A percentile compares a stretch with the other conserved stretches of the same genome.
phyloP scores from a whole-genome alignment of 2,797 vertebrate species.

The Acipenser ruthenus region DNA sequence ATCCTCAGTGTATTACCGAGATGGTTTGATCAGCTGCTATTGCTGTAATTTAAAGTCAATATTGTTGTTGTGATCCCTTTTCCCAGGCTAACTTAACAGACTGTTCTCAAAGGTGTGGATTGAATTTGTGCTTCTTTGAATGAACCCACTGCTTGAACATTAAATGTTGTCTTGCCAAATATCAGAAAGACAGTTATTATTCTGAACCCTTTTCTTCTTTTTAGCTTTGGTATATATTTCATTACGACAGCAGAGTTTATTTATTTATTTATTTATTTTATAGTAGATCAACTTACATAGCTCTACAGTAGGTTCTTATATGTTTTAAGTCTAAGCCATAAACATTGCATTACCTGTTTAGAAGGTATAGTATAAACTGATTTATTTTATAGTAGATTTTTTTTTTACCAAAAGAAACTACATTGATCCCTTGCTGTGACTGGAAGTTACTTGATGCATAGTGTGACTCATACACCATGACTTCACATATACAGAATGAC shows the following conservation, averaged over 20 bases:
- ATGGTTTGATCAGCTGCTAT: constrained; percentile 61
- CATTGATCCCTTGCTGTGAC: no score
- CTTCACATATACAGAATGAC: no score
- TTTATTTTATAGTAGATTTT: no score
- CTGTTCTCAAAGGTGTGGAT: constrained; percentile 35
- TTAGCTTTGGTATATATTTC: neutral
- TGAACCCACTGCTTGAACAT: constrained; percentile 43
- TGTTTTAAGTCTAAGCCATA: no score
- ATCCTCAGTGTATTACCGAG: constrained; percentile 62
- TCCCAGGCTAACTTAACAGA: constrained; percentile 44
- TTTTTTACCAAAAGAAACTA: no score
- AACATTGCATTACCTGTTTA: no score
- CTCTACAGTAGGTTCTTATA: no score
- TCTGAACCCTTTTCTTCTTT: neutral
- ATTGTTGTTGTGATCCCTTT: constrained; percentile 62
- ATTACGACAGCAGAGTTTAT: neutral
- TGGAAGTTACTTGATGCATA: no score
- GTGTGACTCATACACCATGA: no score
- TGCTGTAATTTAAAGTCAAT: constrained; percentile 70
- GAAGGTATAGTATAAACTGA: no score
- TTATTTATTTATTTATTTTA: no score
- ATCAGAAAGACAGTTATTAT: neutral
- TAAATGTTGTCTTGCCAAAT: neutral
- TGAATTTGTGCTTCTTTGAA: constrained; percentile 45
- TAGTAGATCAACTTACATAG: no score